phyloP scores from a whole-genome alignment of 2,888 invertebrate genomes.

The Neria commutata region DNA sequence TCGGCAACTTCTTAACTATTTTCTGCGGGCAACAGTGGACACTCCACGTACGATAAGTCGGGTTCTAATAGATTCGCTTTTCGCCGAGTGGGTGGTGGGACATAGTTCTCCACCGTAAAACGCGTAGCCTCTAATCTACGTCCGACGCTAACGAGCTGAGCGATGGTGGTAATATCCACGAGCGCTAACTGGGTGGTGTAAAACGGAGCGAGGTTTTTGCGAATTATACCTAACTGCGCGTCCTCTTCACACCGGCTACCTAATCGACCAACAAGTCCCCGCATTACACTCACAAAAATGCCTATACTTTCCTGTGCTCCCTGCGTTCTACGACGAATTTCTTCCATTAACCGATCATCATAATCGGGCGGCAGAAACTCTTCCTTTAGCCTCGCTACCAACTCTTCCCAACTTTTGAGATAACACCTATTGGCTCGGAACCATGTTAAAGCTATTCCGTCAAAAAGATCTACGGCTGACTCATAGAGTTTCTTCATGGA shows the following conservation, averaged over 20 bases:
- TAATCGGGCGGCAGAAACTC: conserved; percentile 17
- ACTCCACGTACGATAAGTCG: neutral
- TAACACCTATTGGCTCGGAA: neutral
- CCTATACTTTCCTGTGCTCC: conserved; percentile 16
- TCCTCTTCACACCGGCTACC: neutral
- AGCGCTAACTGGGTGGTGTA: neutral
- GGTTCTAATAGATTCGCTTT: neutral
- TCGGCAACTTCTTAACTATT: neutral
- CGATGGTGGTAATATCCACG: neutral
- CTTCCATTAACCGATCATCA: conserved; percentile 14
- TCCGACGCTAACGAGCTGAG: neutral
- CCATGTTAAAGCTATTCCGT: neutral
- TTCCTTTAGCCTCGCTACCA: conserved; percentile 3
- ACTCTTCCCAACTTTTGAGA: neutral
- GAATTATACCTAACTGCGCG: neutral
- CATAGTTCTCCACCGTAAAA: neutral
- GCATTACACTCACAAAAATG: conserved; percentile 9
- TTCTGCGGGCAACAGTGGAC: neutral
- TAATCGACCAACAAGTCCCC: neutral
- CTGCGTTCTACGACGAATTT: conserved; percentile 11
- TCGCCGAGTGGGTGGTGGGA: neutral
- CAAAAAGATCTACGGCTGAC: neutral
- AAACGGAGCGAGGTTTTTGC: conserved; percentile 2
- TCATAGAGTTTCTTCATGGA: neutral
- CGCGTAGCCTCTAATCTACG: neutral